A percentile compares a stretch with the other conserved stretches of the same genome.
Conservation (phyloP, 2,113 vertebrate genomes). For the Uropsilus gracilis region DNA sequence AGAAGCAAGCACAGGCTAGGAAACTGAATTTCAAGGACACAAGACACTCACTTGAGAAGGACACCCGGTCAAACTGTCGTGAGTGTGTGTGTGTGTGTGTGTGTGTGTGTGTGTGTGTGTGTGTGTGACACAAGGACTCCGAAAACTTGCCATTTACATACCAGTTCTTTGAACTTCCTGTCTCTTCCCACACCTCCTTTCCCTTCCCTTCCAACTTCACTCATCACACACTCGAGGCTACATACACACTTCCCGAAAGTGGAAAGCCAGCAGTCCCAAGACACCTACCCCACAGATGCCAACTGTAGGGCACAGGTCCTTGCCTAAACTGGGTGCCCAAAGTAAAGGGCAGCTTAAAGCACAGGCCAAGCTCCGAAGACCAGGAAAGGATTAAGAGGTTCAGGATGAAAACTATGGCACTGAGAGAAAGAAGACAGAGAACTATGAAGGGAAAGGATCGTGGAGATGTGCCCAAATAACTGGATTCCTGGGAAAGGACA, state of each 20-base stretch:
- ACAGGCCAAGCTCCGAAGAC: neutral
- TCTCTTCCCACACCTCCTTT: neutral
- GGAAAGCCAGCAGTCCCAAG: neutral
- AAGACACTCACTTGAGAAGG: neutral
- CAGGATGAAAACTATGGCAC: neutral
- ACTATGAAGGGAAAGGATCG: neutral
- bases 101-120: neutral
- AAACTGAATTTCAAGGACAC: neutral
- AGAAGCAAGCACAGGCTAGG: neutral
- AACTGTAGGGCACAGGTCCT: accelerated
- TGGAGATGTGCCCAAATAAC: neutral
- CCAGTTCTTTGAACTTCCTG: neutral
- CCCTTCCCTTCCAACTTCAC: neutral
- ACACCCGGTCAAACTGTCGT: neutral
- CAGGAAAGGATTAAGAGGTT: neutral
- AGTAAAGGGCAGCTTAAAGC: neutral
- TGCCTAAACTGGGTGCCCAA: neutral
- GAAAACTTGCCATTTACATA: neutral
- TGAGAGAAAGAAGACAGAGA: neutral
- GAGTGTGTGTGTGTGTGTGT: neutral
- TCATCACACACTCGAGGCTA: neutral
- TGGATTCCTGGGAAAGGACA: neutral
- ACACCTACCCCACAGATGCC: too few relatives aligned
- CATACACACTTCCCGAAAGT: neutral
- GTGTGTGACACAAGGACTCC: neutral